phyloP scores from a whole-genome alignment of 2,113 vertebrate genomes.

The Brevimyrus niger region DNA sequence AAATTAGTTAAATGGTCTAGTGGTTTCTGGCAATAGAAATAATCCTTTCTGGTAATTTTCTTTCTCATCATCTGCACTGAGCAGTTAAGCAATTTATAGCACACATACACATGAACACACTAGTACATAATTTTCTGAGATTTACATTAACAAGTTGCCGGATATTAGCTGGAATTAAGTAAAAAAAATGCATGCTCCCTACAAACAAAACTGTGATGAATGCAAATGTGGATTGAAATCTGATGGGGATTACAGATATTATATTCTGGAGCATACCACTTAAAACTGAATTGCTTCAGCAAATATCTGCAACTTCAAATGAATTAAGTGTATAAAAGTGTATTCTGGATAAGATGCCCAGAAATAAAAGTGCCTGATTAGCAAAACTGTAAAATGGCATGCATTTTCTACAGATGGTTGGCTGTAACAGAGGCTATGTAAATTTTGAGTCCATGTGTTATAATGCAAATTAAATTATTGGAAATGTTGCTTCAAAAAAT shows the following conservation, averaged over 20 bases:
- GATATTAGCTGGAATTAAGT: background rate
- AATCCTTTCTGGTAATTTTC: background rate
- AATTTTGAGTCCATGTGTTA: background rate
- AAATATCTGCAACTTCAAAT: background rate
- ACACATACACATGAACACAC: background rate
- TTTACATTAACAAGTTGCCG: background rate
- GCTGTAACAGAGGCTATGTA: background rate
- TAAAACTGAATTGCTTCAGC: background rate
- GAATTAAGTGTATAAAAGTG: background rate
- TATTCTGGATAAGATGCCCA: background rate
- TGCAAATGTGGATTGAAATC: background rate
- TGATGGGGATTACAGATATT: background rate
- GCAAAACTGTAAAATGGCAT: background rate
- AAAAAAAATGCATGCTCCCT: background rate
- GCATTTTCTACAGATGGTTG: background rate
- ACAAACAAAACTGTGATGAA: background rate
- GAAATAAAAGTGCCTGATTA: background rate
- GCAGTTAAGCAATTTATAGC: background rate
- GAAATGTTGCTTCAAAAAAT: constrained; percentile 40
- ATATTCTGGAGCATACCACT: background rate
- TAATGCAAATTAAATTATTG: constrained; percentile 28
- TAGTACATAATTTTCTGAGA: background rate
- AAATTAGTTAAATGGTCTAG: background rate
- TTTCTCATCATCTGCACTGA: background rate
- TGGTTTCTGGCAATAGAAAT: background rate